phyloP scores from a whole-genome alignment of 2,888 invertebrate species.

The Acronicta aceris region DNA sequence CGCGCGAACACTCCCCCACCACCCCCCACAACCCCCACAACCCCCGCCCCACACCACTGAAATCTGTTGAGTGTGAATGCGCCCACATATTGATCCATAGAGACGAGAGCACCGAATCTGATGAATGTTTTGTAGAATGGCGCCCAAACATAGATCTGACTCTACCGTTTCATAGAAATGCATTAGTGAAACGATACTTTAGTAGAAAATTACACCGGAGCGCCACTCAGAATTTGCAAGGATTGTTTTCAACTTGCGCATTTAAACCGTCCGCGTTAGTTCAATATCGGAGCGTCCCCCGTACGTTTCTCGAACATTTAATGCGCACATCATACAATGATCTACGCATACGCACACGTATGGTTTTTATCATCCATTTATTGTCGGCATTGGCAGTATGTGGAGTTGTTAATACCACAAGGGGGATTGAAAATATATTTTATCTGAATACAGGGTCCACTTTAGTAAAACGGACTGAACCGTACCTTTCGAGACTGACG shows the following conservation, averaged over 20 bases:
- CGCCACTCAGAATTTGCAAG: neutral
- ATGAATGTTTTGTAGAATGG: neutral
- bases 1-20: conserved; percentile 8
- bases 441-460: conserved; percentile 52
- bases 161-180: neutral
- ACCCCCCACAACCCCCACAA: neutral
- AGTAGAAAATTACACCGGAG: neutral
- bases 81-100: neutral
- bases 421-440: conserved; percentile 20
- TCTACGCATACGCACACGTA: neutral
- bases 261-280: conserved; percentile 32
- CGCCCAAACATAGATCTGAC: neutral
- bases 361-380: conserved; percentile 4
- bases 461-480: conserved; percentile 56
- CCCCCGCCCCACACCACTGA: conserved; percentile 10
- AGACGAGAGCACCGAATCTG: conserved; percentile 14
- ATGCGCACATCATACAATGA: neutral
- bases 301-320: conserved; percentile 12
- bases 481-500: conserved; percentile 76
- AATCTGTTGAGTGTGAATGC: conserved; percentile 17
- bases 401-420: conserved; percentile 11
- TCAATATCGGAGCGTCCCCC: conserved; percentile 12
- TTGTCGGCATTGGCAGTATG: conserved; percentile 21
- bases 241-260: conserved; percentile 9
- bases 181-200: neutral